Conservation (phyloP, 2,888 invertebrate species). For the Imbricaverruca yamaguchii region DNA sequence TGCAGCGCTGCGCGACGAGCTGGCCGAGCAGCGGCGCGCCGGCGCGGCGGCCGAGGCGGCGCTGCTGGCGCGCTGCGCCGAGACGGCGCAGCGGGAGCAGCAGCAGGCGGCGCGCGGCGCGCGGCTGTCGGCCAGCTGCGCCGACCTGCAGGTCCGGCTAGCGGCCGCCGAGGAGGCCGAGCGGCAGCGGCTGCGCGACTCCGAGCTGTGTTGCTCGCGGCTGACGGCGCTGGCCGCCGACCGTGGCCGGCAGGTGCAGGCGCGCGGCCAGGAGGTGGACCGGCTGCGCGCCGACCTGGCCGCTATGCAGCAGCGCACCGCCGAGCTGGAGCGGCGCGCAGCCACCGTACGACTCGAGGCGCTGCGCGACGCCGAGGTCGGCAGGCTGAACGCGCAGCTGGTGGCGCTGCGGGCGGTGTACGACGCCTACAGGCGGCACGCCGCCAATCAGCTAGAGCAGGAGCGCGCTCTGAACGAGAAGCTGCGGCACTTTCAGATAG, state of each 20-base stretch:
- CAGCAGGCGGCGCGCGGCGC: not conserved
- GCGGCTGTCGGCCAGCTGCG: not conserved
- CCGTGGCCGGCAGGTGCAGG: not conserved
- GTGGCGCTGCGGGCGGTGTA: not conserved
- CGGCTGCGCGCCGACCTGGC: not conserved
- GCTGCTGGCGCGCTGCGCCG: not conserved
- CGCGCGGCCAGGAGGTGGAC: not conserved
- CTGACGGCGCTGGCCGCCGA: constrained; percentile 5
- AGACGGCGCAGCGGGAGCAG: not conserved
- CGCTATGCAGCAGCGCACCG: not conserved
- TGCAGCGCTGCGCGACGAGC: not conserved
- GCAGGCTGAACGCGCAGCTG: not conserved
- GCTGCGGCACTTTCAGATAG: not conserved
- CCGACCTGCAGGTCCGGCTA: not conserved
- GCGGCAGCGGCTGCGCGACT: not conserved
- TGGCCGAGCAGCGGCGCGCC: not conserved
- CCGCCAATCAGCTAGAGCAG: not conserved
- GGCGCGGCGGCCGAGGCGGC: not conserved
- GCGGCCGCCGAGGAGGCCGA: not conserved
- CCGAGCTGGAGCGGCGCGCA: not conserved
- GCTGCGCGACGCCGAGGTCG: not conserved
- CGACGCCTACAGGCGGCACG: constrained; percentile 8
- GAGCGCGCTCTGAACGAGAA: not conserved
- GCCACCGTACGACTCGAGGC: not conserved
- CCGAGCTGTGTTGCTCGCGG: not conserved